Evolutionary conservation across 1,140 invertebrate species (phyloP), one percentile per base, ranked within the genome.

Genomic region (Anoplolepis gracilipes): DNA sequence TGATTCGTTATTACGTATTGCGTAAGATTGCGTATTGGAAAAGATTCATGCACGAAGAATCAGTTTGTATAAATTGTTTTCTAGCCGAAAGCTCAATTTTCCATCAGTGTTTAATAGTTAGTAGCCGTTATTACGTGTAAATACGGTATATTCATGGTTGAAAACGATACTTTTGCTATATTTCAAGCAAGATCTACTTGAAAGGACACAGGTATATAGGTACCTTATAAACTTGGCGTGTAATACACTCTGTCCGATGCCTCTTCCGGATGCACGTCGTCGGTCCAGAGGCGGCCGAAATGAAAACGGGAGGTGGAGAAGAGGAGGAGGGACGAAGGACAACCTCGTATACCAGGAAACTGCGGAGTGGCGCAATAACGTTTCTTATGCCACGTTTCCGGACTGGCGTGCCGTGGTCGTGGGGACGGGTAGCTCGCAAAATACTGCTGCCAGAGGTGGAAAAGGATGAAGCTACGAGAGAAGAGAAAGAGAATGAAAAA

Each of bases 321-420:
- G 64, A 67, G 49, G 46, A 64, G 65, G 70, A 77, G 59, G 67
- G n/a, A n/a, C n/a, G n/a, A n/a, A 67, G 81, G 75, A 87, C 81
- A 75, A 82, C 70, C 76, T 81, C 87, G 84, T 49, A 49, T 88
- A 88, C 10, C 84, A 75, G 88, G 87, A 89, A 88, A 88, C 88
- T 65, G 85, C 84, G 87, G 84, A 88, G 88, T 89, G 84, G 88
- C 84, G 87, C 88, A 89, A 89, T 88, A 89, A 89, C 88, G 76
- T 89, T 89, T 89, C 88, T 89, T 89, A 86, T 84, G 88, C 87
- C 65, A 86, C 72, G 87, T 86, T 89, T 89, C 88, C 88, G 87
- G 88, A 81, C 76, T 88, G 87, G 88, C 87, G 88, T 88, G 84
- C 76, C 70, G 76, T 46, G 39, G 25, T 42, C 57, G 36, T 49